A percentile compares a stretch with the other conserved stretches of the same genome.
Conservation (phyloP, 2,888 invertebrate genomes). For the Chaitophorus viminalis region DNA sequence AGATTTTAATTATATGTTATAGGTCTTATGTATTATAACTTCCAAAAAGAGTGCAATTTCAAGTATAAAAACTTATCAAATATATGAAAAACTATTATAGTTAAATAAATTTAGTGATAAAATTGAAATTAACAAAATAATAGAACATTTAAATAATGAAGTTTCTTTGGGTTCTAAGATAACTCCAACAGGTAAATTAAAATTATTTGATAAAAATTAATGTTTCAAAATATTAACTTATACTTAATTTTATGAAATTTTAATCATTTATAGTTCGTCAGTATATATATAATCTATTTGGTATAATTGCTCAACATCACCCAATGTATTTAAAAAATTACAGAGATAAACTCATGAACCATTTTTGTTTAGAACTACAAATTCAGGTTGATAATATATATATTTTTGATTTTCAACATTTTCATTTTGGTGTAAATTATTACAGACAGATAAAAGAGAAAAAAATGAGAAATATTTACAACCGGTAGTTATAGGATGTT, state of each 20-base stretch:
- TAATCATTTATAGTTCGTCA: constrained; percentile 38
- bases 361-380: constrained; percentile 40
- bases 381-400: constrained; percentile 28
- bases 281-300: constrained; percentile 40
- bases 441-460: constrained; percentile 6
- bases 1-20: not conserved
- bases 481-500: constrained; percentile 36
- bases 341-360: constrained; percentile 40
- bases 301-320: constrained; percentile 41
- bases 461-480: not conserved
- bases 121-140: constrained; percentile 34
- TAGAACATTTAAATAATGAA: constrained; percentile 30
- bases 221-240: not conserved
- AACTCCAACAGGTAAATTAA: constrained; percentile 11
- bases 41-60: not conserved
- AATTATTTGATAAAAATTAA: not conserved
- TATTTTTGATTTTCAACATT: not conserved
- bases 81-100: constrained; percentile 39
- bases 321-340: constrained; percentile 38
- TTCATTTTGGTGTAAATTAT: not conserved
- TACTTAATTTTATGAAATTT: not conserved
- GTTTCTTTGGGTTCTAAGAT: constrained; percentile 27
- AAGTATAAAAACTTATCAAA: constrained; percentile 38
- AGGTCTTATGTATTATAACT: constrained; percentile 24
- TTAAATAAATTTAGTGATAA: constrained; percentile 18